These are phyloP conservation scores for Drosophila teissieri DNA, from an alignment of 1,140 invertebrate species.

Conservation along the genomic window DNA sequence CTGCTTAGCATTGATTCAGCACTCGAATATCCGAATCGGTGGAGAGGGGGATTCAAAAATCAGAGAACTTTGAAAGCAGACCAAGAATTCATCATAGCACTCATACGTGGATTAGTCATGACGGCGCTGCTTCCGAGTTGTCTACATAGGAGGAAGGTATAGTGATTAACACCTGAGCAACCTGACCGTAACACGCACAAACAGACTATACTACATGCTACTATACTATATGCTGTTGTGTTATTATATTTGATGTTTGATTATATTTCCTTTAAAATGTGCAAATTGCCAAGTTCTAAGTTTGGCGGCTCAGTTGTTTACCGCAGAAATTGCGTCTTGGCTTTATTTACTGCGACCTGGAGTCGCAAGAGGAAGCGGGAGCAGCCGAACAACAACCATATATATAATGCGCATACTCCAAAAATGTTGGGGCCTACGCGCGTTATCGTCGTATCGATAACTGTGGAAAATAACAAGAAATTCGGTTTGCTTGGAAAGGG, in stretches of 20 bases:
- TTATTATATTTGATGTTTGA: slow-evolving; percentile 4
- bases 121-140: slow-evolving; percentile 30
- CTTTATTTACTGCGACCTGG: slow-evolving; percentile 54
- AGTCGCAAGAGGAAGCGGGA: slow-evolving; percentile 10
- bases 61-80: slow-evolving; percentile 1
- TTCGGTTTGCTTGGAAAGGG: no score
- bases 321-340: slow-evolving; percentile 68
- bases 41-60: slow-evolving; percentile 16
- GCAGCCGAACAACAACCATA: slow-evolving; percentile 27
- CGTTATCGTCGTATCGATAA: slow-evolving; percentile 73
- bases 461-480: slow-evolving; percentile 60
- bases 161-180: slow-evolving; percentile 20
- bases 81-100: slow-evolving; percentile 1
- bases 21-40: slow-evolving; percentile 35
- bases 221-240: not conserved
- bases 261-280: slow-evolving; percentile 4
- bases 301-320: slow-evolving; percentile 47
- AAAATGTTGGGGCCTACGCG: slow-evolving; percentile 35
- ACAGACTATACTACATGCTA: not conserved
- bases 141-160: slow-evolving; percentile 43
- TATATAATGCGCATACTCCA: slow-evolving; percentile 46
- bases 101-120: slow-evolving; percentile 42
- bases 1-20: slow-evolving; percentile 41
- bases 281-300: slow-evolving; percentile 23
- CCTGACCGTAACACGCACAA: not conserved